Percentiles rank a stretch among this genome's conserved stretches.
Conservation (phyloP, 2,888 invertebrate genomes). For the Sarcophaga subvicina region DNA sequence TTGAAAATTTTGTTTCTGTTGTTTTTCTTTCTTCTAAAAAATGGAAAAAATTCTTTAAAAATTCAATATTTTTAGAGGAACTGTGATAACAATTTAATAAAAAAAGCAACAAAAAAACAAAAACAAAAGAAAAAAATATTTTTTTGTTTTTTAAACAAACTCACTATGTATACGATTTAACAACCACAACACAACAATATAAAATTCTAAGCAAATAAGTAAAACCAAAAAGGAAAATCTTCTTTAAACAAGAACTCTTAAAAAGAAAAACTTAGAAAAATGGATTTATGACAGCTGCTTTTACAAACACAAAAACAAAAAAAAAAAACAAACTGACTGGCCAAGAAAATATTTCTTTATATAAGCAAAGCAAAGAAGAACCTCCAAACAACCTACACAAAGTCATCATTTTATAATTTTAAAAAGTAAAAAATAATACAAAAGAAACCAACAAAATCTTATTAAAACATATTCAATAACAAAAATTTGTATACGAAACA, state of each 20-base stretch:
- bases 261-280: conserved; percentile 57
- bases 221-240: conserved; percentile 12
- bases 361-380: conserved; percentile 51
- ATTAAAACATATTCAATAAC: conserved; percentile 37
- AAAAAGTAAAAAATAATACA: conserved; percentile 22
- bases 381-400: conserved; percentile 51
- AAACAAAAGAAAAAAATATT: conserved; percentile 32
- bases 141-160: conserved; percentile 33
- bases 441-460: conserved; percentile 39
- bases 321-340: conserved; percentile 22
- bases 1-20: too few relatives aligned
- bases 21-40: neutral
- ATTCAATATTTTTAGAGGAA: conserved; percentile 55
- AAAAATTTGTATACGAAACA: conserved; percentile 59
- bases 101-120: too few relatives aligned
- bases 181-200: conserved; percentile 26
- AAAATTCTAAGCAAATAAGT: conserved; percentile 17
- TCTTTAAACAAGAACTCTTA: conserved; percentile 37
- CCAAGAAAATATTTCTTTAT: conserved; percentile 1
- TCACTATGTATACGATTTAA: conserved; percentile 65
- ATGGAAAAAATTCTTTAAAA: conserved; percentile 19
- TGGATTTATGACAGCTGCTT: conserved; percentile 72
- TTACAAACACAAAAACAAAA: conserved; percentile 23
- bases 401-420: conserved; percentile 6
- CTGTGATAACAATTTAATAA: conserved; percentile 58